phyloP scores from a whole-genome alignment of 2,888 invertebrate species.

The Rhodophaea formosa region DNA sequence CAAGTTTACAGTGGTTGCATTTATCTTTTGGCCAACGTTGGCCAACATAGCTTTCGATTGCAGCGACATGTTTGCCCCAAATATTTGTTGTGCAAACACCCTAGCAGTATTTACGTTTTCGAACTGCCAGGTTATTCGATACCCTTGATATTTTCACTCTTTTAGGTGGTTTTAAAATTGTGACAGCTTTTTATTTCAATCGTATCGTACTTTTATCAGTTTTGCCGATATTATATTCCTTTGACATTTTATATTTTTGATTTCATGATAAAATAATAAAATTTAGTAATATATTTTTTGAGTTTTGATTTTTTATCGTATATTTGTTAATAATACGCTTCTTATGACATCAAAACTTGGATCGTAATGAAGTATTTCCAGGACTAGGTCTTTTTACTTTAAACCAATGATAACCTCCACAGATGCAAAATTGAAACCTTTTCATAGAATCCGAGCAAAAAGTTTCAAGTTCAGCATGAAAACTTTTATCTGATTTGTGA shows the following conservation, averaged over 20 bases:
- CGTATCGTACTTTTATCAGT: not conserved
- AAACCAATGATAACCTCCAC: no score
- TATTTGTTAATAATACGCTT: no score
- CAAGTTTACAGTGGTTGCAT: not conserved
- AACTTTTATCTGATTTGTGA: no score
- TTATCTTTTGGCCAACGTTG: not conserved
- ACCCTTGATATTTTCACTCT: not conserved
- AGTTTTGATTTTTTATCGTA: no score
- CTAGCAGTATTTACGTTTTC: conserved; percentile 30
- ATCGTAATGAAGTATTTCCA: no score
- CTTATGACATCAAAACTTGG: no score
- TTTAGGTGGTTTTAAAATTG: not conserved
- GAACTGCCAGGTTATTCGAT: not conserved
- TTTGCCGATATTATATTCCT: not conserved
- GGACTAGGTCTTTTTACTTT: no score
- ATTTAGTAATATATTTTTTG: no score
- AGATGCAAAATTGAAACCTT: no score
- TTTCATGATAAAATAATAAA: not conserved
- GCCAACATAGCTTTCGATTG: not conserved
- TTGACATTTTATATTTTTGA: not conserved
- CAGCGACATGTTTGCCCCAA: not conserved
- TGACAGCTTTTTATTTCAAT: not conserved
- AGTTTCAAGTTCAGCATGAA: no score
- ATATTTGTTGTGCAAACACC: conserved; percentile 22
- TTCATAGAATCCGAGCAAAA: no score